These are phyloP conservation scores for Pteronotus mesoamericanus DNA, from an alignment of 2,797 vertebrate genomes.

Conservation along the genomic window DNA sequence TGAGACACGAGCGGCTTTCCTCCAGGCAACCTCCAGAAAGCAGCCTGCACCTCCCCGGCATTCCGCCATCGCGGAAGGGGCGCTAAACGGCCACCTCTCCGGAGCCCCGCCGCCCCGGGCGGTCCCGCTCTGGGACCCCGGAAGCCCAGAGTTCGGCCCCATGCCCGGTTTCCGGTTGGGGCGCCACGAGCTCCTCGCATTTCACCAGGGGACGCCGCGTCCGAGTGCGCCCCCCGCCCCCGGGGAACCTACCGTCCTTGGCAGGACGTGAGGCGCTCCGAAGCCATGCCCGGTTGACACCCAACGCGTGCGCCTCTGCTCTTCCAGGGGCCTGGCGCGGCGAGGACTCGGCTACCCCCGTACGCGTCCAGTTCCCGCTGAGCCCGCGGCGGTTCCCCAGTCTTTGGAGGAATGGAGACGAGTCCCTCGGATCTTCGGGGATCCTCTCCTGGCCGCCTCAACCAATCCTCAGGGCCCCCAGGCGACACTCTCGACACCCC, in stretches of 20 bases:
- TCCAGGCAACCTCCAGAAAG: neutral
- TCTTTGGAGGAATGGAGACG: neutral
- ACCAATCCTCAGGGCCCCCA: slow-evolving; percentile 12
- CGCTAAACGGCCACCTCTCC: neutral
- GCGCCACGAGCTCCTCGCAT: neutral
- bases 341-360: neutral
- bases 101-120: neutral
- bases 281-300: neutral
- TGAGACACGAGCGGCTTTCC: neutral
- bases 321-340: neutral
- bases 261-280: neutral
- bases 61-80: neutral
- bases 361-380: neutral
- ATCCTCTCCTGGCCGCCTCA: neutral
- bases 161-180: neutral
- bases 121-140: neutral
- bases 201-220: neutral
- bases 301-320: neutral
- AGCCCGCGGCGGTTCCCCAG: neutral
- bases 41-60: neutral
- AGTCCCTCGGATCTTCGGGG: neutral
- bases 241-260: neutral
- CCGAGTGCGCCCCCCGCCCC: neutral
- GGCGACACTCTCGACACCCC: neutral
- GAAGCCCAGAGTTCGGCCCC: neutral